A percentile compares a stretch with the other conserved stretches of the same genome.
phyloP scores from a whole-genome alignment of 2,888 invertebrate species.

The Cylindroiulus punctatus region DNA sequence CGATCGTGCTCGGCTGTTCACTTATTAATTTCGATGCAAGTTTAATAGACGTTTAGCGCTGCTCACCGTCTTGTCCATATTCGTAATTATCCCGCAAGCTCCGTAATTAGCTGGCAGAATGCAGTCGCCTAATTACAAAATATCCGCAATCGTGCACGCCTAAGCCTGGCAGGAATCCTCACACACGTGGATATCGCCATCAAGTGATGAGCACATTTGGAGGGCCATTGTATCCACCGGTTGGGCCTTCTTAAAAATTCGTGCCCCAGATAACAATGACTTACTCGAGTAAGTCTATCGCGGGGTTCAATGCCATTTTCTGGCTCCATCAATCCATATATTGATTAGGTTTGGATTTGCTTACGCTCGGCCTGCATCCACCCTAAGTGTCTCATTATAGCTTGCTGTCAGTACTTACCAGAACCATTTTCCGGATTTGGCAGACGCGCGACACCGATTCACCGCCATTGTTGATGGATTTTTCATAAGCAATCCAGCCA shows the following conservation, averaged over 20 bases:
- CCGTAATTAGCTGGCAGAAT: slow-evolving; percentile 20
- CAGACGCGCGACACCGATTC: not conserved
- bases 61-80: slow-evolving; percentile 17
- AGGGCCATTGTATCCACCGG: not conserved
- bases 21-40: slow-evolving; percentile 29
- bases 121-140: slow-evolving; percentile 13
- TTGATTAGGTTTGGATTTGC: slow-evolving; percentile 16
- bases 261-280: slow-evolving; percentile 15
- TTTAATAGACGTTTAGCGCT: slow-evolving; percentile 14
- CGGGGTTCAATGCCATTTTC: not conserved
- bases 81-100: not conserved
- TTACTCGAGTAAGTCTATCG: slow-evolving; percentile 20
- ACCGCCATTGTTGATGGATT: not conserved
- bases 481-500: not conserved
- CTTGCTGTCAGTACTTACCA: slow-evolving; percentile 27
- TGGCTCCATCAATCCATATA: slow-evolving; percentile 19
- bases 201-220: too few species aligned
- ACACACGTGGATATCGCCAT: not conserved
- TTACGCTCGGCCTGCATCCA: not conserved
- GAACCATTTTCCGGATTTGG: slow-evolving; percentile 27
- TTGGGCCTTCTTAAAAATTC: not conserved
- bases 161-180: not conserved
- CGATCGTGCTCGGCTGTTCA: not conserved
- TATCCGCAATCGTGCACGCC: not conserved
- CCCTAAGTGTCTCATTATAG: slow-evolving; percentile 20